phyloP scores from a whole-genome alignment of 2,888 invertebrate species.

The Phortica magna region DNA sequence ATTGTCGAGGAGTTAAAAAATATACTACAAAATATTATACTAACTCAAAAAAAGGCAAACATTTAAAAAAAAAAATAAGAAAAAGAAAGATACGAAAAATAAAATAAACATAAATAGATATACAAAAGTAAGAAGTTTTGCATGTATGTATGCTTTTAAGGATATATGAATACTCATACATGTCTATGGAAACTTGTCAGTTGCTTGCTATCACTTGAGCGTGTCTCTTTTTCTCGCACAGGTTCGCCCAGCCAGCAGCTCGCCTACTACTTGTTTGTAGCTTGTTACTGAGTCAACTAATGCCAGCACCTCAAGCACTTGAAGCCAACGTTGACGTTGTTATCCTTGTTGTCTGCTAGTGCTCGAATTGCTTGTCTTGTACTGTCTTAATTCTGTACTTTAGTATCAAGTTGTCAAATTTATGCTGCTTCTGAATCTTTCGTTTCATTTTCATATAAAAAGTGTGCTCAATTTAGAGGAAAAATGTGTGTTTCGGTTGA shows the following conservation, averaged over 20 bases:
- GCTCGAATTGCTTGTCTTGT: not conserved
- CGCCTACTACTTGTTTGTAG: not conserved
- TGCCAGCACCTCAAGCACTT: slow-evolving; percentile 29
- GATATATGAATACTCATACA: not conserved
- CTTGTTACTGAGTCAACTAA: slow-evolving; percentile 49
- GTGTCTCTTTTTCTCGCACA: not conserved
- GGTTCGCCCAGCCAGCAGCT: not conserved
- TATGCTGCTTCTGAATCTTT: slow-evolving; percentile 17
- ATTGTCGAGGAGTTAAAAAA: no score
- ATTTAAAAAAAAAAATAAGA: no score
- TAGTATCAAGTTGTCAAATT: slow-evolving; percentile 33
- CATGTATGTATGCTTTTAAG: not conserved
- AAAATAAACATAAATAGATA: not conserved
- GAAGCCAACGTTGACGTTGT: slow-evolving; percentile 1
- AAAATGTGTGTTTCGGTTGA: slow-evolving; percentile 68
- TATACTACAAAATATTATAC: no score
- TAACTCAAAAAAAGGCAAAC: no score
- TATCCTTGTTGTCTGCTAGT: slow-evolving; percentile 18
- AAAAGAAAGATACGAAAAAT: no score
- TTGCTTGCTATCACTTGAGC: slow-evolving; percentile 11
- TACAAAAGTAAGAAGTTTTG: not conserved
- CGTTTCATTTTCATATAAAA: slow-evolving; percentile 28
- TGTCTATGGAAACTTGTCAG: not conserved
- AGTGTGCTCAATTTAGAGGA: slow-evolving; percentile 62
- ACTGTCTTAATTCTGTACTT: slow-evolving; percentile 4